Evolutionary conservation across 2,888 invertebrate species (phyloP).

Genomic region (Heteromurus nitidus): DNA sequence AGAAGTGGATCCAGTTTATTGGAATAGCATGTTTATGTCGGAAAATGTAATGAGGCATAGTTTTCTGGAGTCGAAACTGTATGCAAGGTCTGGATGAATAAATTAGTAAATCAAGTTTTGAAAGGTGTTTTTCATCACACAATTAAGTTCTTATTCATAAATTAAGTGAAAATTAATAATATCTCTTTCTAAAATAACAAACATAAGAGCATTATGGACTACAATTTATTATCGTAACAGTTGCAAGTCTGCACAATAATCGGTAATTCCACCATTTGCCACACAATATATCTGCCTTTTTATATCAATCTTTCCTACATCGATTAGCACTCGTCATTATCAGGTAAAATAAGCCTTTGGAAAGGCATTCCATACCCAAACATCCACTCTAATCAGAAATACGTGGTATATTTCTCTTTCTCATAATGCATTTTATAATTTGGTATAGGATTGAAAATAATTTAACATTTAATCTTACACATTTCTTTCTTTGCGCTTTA

Average conservation of each 20-base stretch:
- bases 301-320: constrained; percentile 26
- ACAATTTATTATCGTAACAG: constrained; percentile 20
- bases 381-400: constrained; percentile 15
- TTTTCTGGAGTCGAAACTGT: constrained; percentile 74
- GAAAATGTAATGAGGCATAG: constrained; percentile 77
- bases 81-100: constrained; percentile 15
- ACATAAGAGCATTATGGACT: constrained; percentile 25
- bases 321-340: constrained; percentile 61
- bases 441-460: constrained; percentile 51
- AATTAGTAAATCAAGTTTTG: neutral
- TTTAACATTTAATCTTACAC: constrained; percentile 13
- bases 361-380: constrained; percentile 46
- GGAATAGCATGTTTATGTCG: constrained; percentile 79
- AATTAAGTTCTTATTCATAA: constrained; percentile 53
- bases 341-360: constrained; percentile 56
- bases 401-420: constrained; percentile 13
- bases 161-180: constrained; percentile 44
- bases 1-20: constrained; percentile 78
- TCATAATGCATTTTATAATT: constrained; percentile 35
- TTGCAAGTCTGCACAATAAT: constrained; percentile 39
- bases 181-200: constrained; percentile 57
- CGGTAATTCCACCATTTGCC: constrained; percentile 50
- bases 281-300: constrained; percentile 21
- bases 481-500: constrained; percentile 24
- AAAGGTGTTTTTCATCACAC: constrained; percentile 56